Percentiles rank a stretch among this genome's conserved stretches.
phyloP scores from a whole-genome alignment of 2,113 vertebrate genomes.

The Ursus arctos region DNA sequence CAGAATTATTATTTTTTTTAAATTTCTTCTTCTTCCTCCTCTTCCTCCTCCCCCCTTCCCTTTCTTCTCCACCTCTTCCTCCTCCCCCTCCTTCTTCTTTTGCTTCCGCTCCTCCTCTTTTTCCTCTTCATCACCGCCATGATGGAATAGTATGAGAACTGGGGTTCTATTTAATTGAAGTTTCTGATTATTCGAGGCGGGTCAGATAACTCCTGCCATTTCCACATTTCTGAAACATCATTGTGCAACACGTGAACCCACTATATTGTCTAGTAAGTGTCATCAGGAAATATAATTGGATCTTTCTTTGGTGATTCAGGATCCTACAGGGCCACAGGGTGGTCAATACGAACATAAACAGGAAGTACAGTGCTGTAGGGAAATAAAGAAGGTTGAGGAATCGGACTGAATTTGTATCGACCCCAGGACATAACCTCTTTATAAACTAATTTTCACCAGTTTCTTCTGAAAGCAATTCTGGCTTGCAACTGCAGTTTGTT shows the following conservation, averaged over 20 bases:
- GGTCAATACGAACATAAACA: not conserved
- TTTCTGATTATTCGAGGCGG: not conserved
- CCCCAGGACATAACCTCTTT: not conserved
- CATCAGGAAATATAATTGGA: not conserved
- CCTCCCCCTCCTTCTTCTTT: not conserved
- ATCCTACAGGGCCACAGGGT: not conserved
- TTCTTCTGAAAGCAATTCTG: conserved; percentile 49
- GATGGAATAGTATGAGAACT: not conserved
- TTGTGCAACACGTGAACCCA: not conserved
- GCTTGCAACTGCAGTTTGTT: not conserved
- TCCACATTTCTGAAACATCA: not conserved
- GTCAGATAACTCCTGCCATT: not conserved
- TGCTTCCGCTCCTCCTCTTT: not conserved
- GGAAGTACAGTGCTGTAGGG: not conserved
- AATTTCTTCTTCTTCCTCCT: not conserved
- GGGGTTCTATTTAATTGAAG: not conserved
- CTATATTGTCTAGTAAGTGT: not conserved
- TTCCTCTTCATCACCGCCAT: not conserved
- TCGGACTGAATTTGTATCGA: not conserved
- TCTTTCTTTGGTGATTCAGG: not conserved
- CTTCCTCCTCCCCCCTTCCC: no score
- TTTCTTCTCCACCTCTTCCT: not conserved
- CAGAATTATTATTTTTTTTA: not conserved
- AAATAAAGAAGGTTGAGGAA: not conserved
- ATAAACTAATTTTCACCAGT: conserved; percentile 7